Base-by-base conservation (phyloP, 2,797 vertebrate genomes). In the Pseudomugil gertrudae region DNA sequence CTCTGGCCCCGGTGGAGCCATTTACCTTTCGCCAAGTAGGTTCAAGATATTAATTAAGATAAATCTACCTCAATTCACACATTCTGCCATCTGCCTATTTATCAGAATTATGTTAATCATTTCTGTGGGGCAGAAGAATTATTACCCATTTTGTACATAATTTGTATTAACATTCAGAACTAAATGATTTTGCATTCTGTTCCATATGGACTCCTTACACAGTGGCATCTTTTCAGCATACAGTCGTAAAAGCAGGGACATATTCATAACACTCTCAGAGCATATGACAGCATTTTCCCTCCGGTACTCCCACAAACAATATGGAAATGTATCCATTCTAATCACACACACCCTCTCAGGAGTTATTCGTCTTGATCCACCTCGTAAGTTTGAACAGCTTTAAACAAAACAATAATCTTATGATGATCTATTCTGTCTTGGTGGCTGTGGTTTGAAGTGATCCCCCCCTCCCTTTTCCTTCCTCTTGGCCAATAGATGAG, bases 41-140 rank as follows among this genome's bases (percentile, higher is more conserved):
- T 97, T 97, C 95, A 94, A 98, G 98, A 99, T 99, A 98, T 99
- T 99, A 98, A 99, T 99, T 99, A 99, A 99, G 98, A 99, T 99
- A 98, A 98, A 98, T 97, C 95, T 94, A 95, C 95, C 95, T 96
- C 96, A 95, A 98, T 97, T 98, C 96, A 95, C 94, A 96, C 94
- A 96, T 96, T 95, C 96, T 95, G 95, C 96, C 97, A 98, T 98
- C 96, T 94, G 94, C 94, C 97, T 97, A 99, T 99, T 99, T 98
- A 99, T 99, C 97, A 97, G 97, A 98, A 98, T 99, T 99, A 99
- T 97, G 97, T 95, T 98, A 99, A 99, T 99, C 96, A 98, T 98
- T 99, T 98, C 97, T 98, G 96, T 95, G 97, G 97, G 97, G 96
- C 96, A 97, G 93, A 94, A 95, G 94, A 98, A 99, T 99, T 97